Base-by-base conservation (phyloP, 2,113 vertebrate genomes). In the Vulpes ferrilata region DNA sequence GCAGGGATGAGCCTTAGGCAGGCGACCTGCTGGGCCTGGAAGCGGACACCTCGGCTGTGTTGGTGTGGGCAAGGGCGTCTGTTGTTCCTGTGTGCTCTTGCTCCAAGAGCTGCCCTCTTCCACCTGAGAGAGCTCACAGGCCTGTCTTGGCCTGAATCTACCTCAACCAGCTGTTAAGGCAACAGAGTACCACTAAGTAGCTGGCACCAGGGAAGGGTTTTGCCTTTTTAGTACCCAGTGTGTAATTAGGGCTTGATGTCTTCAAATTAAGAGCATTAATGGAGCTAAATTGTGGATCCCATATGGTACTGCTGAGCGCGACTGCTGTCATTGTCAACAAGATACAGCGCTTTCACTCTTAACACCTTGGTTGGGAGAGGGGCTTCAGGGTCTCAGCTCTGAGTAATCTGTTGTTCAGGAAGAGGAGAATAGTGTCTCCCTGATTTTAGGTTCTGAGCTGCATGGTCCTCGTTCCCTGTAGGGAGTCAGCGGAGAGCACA, bases 211-310 rank as follows among this genome's bases (percentile, higher is more conserved):
- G 98, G 99, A 98, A 98, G 98, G 98, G 97, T 98, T 98, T 98
- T 99, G 98, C 98, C 98, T 99, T 99, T 99, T 99, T 99, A 99
- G 99, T 99, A 98, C 98, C 99, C 99, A 98, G 99, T 99, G 98
- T 99, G 98, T 99, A 99, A 99, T 99, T 99, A 99, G 98, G 99
- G 98, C 99, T 98, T 99, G 98, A 99, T 99, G 99, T 99, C 99
- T 99, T 99, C 99, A 98, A 99, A 99, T 99, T 99, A 99, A 99
- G 99, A 99, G 99, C 99, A 99, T 99, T 99, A 99, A 99, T 99
- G 98, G 99, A 99, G 98, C 99, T 99, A 99, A 99, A 99, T 98
- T 98, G 99, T 98, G 98, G 98, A 96, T 99, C 99, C 99, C 99
- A 99, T 99, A 99, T 99, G 99, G 99, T 98, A 98, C 99, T 98